Conservation (phyloP, 2,888 invertebrate species). For the Pyrgus malvae region DNA sequence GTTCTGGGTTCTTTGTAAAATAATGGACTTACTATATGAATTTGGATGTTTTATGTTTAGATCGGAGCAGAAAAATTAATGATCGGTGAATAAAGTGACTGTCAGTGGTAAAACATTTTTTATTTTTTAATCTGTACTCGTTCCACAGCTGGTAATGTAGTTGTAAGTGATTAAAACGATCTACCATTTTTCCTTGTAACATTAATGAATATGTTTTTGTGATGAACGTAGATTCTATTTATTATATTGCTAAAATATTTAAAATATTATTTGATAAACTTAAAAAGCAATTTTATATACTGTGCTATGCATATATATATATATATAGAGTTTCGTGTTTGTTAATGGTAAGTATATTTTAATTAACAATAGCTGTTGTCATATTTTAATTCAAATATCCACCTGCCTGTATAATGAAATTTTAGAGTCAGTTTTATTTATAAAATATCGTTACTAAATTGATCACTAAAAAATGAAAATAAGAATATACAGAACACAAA, state of each 20-base stretch:
- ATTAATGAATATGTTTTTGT: conserved; percentile 14
- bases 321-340: too few relatives aligned
- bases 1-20: conserved; percentile 63
- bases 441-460: too few relatives aligned
- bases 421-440: too few relatives aligned
- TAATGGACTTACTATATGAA: conserved; percentile 56
- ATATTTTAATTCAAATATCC: too few relatives aligned
- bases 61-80: conserved; percentile 69
- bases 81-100: conserved; percentile 76
- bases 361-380: too few relatives aligned
- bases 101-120: conserved; percentile 67
- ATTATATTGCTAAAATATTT: too few relatives aligned
- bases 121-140: conserved; percentile 38
- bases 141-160: conserved; percentile 57
- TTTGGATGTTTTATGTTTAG: conserved; percentile 75
- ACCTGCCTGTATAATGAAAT: too few relatives aligned
- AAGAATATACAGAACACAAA: not conserved
- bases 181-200: conserved; percentile 76
- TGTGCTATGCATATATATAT: too few relatives aligned
- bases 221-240: too few relatives aligned
- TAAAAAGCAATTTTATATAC: too few relatives aligned
- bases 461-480: not conserved
- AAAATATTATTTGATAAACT: too few relatives aligned
- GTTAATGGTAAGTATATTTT: too few relatives aligned
- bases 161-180: conserved; percentile 34